Base-by-base conservation (phyloP, 2,797 vertebrate genomes). In the Gambelia wislizenii region DNA sequence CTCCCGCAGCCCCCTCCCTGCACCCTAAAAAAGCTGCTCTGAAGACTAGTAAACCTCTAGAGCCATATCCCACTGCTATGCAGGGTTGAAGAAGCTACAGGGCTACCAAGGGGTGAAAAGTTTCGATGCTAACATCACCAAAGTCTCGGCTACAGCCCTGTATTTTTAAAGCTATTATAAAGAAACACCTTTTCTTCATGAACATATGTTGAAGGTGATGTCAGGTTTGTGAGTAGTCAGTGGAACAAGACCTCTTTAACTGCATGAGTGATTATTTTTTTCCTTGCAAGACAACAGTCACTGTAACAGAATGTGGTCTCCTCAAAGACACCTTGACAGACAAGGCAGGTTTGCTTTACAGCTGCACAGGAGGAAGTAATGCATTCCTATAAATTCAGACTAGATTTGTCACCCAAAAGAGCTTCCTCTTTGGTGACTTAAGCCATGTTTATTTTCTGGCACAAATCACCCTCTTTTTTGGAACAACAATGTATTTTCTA, bases 261-360 rank as follows among this genome's bases (percentile, higher is more conserved):
- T 88, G 67, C 39, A 18, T 70, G 82, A 70, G 14, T 18, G 64
- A 70, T 79, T 86, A 64, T 54, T 89, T 74, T 52, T 16, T 85
- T 74, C 70, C 42, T 93, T 81, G 81, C 75, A 89, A 91, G 89
- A 82, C 72, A 91, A 42, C 67, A 93, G 64, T 86, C n/a, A 83
- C 76, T 85, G 91, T 84, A 84, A 54, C 10, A 77, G 84, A 89
- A 2, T 8, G 4, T 25, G 22, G 42, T 84, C 12, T 87, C 33
- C 67, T 42, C 30, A 2, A 59, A 79, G 67, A n/a, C 36, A 10
- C 64, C 52, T 80, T 84, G 90, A 91, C 78, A 84, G 84, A 88
- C 89, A 86, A 25, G 0, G 9, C 64, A 64, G 64, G 39, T 13
- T 72, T 10, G 7, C 80, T 83, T 89, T 91, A 89, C 87, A 36